phyloP scores from a whole-genome alignment of 2,797 vertebrate species.

The Gadopsis marmoratus region DNA sequence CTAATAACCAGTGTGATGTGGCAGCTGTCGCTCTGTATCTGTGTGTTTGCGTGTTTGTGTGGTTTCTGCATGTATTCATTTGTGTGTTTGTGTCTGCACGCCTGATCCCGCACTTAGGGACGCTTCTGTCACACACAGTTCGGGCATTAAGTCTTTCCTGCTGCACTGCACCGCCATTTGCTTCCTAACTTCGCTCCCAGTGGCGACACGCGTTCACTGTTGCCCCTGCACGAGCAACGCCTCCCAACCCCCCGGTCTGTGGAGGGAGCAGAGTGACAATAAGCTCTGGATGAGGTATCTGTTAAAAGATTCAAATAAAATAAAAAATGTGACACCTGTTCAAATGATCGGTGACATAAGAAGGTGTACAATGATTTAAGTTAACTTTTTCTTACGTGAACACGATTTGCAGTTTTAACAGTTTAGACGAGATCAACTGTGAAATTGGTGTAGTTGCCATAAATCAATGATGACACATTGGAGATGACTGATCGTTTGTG shows the following conservation, averaged over 20 bases:
- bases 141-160: conserved; percentile 42
- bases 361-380: background rate
- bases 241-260: conserved; percentile 15
- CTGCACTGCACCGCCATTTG: conserved; percentile 54
- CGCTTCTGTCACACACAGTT: conserved; percentile 43
- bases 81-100: conserved; percentile 39
- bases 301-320: too few species aligned
- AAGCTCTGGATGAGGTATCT: conserved; percentile 1
- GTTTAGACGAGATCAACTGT: background rate
- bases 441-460: conserved; percentile 5
- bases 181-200: conserved; percentile 40
- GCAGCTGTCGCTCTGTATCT: conserved; percentile 35
- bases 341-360: background rate
- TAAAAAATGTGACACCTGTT: conserved; percentile 21
- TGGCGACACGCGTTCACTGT: conserved; percentile 58
- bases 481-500: background rate
- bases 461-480: conserved; percentile 9
- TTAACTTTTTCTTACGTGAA: too few species aligned
- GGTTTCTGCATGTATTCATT: conserved; percentile 12
- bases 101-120: conserved; percentile 35
- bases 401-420: background rate
- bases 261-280: conserved; percentile 11
- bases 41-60: conserved; percentile 5
- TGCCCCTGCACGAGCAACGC: conserved; percentile 27
- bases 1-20: conserved; percentile 36